Evolutionary conservation across 2,888 invertebrate species (phyloP).

Genomic region (Sisyra terminalis): DNA sequence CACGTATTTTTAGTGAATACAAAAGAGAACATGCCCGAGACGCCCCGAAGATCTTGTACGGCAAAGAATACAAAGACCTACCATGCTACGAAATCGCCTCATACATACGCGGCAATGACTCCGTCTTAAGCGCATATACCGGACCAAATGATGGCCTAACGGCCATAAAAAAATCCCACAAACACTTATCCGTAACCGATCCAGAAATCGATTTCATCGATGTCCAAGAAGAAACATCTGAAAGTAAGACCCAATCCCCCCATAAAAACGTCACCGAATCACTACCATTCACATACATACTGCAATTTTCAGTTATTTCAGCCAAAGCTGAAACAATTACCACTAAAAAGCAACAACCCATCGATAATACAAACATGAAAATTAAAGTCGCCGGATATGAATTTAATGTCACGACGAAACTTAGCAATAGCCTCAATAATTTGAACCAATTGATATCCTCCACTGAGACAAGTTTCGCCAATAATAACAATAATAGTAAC

Average conservation of each 20-base stretch:
- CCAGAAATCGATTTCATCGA: slow-evolving; percentile 60
- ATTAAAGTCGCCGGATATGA: slow-evolving; percentile 28
- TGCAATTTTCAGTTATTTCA: slow-evolving; percentile 3
- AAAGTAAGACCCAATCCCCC: no score
- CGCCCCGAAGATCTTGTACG: slow-evolving; percentile 46
- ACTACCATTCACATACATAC: no score
- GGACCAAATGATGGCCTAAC: slow-evolving; percentile 72
- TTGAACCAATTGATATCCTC: background rate
- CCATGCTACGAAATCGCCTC: slow-evolving; percentile 39
- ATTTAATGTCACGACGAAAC: slow-evolving; percentile 25
- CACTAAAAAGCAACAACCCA: slow-evolving; percentile 17
- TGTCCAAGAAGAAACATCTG: slow-evolving; percentile 24
- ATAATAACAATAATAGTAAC: background rate
- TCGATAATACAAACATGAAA: slow-evolving; percentile 26
- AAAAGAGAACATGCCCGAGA: slow-evolving; percentile 22
- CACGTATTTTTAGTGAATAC: slow-evolving; percentile 21
- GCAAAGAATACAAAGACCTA: slow-evolving; percentile 54
- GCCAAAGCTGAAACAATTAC: slow-evolving; percentile 17
- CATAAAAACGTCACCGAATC: no score
- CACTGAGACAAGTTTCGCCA: background rate
- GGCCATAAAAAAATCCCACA: slow-evolving; percentile 47
- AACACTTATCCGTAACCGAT: slow-evolving; percentile 46
- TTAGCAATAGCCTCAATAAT: slow-evolving; percentile 13
- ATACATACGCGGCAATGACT: slow-evolving; percentile 33
- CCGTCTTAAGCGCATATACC: slow-evolving; percentile 54